Evolutionary conservation across 2,888 invertebrate species (phyloP).

Genomic region (Trichogramma dendrolimi): DNA sequence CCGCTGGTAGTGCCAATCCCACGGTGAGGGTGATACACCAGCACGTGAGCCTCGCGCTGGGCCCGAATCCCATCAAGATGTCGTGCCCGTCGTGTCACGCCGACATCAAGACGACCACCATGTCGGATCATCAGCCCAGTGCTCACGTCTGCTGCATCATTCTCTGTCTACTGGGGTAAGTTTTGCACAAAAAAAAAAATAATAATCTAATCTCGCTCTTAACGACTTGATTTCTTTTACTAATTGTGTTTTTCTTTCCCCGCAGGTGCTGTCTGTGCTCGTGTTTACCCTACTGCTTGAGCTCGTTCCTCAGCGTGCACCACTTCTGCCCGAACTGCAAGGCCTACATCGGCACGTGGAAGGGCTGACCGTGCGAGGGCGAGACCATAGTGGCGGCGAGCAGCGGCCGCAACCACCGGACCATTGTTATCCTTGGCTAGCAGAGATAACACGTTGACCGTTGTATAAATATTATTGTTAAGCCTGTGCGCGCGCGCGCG

Average conservation of each 20-base stretch:
- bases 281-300: constrained; percentile 57
- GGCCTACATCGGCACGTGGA: constrained; percentile 53
- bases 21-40: constrained; percentile 43
- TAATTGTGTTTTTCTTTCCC: constrained; percentile 18
- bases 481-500: too few species aligned
- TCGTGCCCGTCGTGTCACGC: constrained; percentile 52
- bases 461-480: too few species aligned
- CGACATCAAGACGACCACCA: constrained; percentile 53
- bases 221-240: neutral
- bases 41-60: constrained; percentile 40
- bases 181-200: neutral
- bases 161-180: constrained; percentile 49
- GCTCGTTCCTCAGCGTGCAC: constrained; percentile 53
- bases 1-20: constrained; percentile 28
- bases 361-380: constrained; percentile 38
- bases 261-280: constrained; percentile 56
- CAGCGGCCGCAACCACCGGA: too few species aligned
- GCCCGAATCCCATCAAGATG: constrained; percentile 48
- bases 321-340: constrained; percentile 56
- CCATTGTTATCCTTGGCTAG: too few species aligned
- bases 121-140: constrained; percentile 51
- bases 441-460: too few species aligned
- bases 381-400: too few species aligned
- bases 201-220: neutral
- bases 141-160: constrained; percentile 53